Conservation (phyloP, 1,140 invertebrate genomes). For the Meloidogyne floridensis region DNA sequence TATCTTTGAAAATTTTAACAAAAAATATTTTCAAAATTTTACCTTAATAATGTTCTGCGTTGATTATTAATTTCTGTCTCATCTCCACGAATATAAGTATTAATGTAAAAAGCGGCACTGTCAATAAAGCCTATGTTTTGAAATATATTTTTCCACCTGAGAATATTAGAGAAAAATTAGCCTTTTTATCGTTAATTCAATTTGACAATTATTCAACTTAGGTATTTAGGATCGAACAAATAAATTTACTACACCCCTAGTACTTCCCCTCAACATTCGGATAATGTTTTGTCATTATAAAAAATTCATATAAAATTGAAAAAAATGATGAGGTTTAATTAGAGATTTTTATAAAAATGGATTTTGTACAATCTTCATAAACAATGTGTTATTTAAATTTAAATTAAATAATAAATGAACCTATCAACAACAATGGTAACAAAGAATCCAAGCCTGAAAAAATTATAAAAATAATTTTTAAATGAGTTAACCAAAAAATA, state of each 20-base stretch:
- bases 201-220: too few relatives aligned
- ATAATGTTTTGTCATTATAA: too few relatives aligned
- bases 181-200: too few relatives aligned
- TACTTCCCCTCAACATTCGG: too few relatives aligned
- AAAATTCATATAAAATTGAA: too few relatives aligned
- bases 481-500: too few relatives aligned
- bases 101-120: conserved; percentile 46
- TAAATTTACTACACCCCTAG: too few relatives aligned
- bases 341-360: too few relatives aligned
- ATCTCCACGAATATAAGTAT: conserved; percentile 35
- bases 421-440: conserved; percentile 45
- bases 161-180: not conserved
- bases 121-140: conserved; percentile 60
- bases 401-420: not conserved
- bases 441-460: conserved; percentile 41
- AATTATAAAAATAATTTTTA: not conserved
- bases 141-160: conserved; percentile 57
- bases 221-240: too few relatives aligned
- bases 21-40: not conserved
- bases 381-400: not conserved
- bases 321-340: too few relatives aligned
- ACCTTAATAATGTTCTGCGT: conserved; percentile 73
- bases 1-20: conserved; percentile 66
- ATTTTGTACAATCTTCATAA: too few relatives aligned
- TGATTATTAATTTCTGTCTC: conserved; percentile 85